Conservation (phyloP, 1,140 invertebrate genomes). For the Heliconius melpomene region DNA sequence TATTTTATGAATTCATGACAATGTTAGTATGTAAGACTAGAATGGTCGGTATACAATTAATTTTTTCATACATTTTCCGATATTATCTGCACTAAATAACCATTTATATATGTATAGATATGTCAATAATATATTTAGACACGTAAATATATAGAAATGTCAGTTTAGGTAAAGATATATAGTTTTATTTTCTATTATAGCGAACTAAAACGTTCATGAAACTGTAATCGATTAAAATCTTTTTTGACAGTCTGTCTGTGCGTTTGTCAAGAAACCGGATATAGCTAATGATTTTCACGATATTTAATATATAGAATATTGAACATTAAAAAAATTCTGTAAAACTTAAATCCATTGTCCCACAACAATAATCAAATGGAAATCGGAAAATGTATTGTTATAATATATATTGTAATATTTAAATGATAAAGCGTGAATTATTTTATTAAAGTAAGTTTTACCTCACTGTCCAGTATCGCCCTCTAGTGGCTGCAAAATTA, state of each 20-base stretch:
- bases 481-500: slow-evolving; percentile 43
- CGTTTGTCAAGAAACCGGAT: no score
- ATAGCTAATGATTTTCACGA: no score
- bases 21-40: slow-evolving; percentile 3
- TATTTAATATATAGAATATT: no score
- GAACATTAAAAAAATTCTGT: no score
- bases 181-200: not conserved
- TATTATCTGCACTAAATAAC: not conserved
- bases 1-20: slow-evolving; percentile 19
- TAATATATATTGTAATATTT: not conserved
- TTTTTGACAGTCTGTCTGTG: no score
- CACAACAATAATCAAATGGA: no score
- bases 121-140: no score
- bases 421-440: slow-evolving; percentile 23
- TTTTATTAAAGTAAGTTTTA: slow-evolving; percentile 29
- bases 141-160: no score
- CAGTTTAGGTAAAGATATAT: not conserved
- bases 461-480: slow-evolving; percentile 44
- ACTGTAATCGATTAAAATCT: not conserved
- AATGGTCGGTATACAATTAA: not conserved
- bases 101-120: no score
- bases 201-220: not conserved
- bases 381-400: not conserved
- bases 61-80: not conserved
- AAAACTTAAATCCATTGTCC: no score